phyloP scores from a whole-genome alignment of 2,113 vertebrate genomes.

The Pitta sordida region DNA sequence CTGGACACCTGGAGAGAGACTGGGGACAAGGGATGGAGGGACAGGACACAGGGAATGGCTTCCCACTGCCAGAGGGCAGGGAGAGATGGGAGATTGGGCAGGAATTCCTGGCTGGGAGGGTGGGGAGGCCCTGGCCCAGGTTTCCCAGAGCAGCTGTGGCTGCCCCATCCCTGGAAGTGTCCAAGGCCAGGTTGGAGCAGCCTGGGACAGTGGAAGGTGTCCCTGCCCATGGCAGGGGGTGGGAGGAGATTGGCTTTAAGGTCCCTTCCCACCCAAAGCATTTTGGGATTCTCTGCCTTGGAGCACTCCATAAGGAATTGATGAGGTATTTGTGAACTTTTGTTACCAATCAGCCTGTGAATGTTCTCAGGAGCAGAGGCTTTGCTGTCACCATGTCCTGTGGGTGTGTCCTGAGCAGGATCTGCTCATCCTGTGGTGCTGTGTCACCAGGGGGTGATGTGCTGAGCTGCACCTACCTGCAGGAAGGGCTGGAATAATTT shows the following conservation, averaged over 20 bases:
- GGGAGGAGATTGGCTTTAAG: not conserved
- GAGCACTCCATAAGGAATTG: not conserved
- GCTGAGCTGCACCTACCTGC: not conserved
- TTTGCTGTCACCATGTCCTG: fast-evolving
- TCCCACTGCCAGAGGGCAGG: not conserved
- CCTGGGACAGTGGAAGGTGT: not conserved
- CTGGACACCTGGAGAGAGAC: not conserved
- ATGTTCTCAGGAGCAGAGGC: fast-evolving
- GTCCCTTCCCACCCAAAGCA: not conserved
- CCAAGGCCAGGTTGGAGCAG: not conserved
- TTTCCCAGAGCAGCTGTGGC: not conserved
- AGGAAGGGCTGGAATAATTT: not conserved
- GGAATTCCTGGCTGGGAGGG: fast-evolving
- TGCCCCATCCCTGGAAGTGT: not conserved
- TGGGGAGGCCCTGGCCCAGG: not conserved
- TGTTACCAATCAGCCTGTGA: not conserved
- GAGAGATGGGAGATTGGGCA: not conserved
- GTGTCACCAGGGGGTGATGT: not conserved
- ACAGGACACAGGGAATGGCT: not conserved
- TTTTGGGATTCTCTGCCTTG: not conserved
- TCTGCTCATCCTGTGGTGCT: not conserved
- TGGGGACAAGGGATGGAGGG: not conserved
- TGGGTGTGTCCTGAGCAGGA: fast-evolving
- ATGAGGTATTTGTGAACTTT: not conserved
- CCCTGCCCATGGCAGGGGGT: not conserved